Evolutionary conservation across 2,113 vertebrate genomes (phyloP).

Genomic region (Corythornis madagascariensis): DNA sequence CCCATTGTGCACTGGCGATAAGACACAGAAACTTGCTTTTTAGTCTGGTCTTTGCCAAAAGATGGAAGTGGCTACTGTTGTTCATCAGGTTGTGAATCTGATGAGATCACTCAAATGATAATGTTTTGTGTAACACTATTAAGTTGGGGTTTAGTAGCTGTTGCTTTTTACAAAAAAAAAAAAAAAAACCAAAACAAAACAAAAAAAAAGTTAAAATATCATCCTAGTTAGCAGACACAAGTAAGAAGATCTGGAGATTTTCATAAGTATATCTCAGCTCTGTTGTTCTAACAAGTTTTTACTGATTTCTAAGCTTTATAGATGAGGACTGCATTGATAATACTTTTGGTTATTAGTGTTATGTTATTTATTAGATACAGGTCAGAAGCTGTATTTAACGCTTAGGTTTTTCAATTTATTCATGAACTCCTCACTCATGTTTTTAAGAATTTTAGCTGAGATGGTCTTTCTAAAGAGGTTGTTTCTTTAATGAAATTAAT

Average conservation of each 20-base stretch:
- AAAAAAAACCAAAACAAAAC: too few relatives aligned
- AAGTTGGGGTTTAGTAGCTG: not conserved
- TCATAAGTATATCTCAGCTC: not conserved
- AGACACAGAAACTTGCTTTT: not conserved
- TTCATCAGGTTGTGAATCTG: not conserved
- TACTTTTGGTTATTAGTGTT: not conserved
- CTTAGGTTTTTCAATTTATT: not conserved
- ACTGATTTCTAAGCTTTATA: not conserved
- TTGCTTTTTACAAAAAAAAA: not conserved
- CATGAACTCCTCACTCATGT: not conserved
- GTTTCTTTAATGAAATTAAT: not conserved
- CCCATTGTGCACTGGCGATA: not conserved
- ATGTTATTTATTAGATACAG: not conserved
- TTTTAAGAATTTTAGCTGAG: not conserved
- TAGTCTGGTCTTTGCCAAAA: not conserved
- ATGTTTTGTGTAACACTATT: not conserved
- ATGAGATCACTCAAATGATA: not conserved
- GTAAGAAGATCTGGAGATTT: not conserved
- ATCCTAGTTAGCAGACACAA: not conserved
- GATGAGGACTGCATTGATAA: not conserved
- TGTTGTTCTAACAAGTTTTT: not conserved
- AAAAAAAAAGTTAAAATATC: not conserved
- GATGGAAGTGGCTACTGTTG: not conserved
- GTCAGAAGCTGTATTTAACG: not conserved
- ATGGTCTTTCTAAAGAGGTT: not conserved